phyloP scores from a whole-genome alignment of 2,888 invertebrate species.

The Shargacucullia verbasci region DNA sequence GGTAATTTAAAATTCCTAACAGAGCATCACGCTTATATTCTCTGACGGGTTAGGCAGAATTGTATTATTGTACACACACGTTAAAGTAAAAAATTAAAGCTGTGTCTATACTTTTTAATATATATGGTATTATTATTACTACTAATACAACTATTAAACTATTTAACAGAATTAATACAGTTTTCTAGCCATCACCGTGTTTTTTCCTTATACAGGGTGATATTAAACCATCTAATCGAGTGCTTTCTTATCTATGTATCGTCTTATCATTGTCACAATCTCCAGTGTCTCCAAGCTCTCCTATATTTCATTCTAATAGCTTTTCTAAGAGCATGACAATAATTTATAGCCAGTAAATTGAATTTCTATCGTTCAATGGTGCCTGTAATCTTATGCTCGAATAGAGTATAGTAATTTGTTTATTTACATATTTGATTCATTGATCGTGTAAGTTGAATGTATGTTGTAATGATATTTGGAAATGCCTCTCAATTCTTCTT shows the following conservation, averaged over 20 bases:
- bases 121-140: no score
- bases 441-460: not conserved
- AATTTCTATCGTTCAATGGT: conserved; percentile 64
- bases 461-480: conserved; percentile 3
- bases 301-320: conserved; percentile 71
- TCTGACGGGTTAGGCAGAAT: no score
- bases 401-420: conserved; percentile 52
- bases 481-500: no score
- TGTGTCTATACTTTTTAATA: no score
- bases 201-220: no score
- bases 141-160: no score
- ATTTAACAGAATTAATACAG: no score
- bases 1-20: no score
- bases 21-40: no score
- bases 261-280: conserved; percentile 62
- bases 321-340: conserved; percentile 60
- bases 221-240: conserved; percentile 23
- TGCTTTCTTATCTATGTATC: conserved; percentile 37
- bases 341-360: conserved; percentile 71
- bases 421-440: conserved; percentile 39
- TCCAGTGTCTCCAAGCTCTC: conserved; percentile 50
- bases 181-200: no score
- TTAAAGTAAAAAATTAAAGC: no score
- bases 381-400: conserved; percentile 60
- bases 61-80: no score